Percentiles rank a stretch among this genome's conserved stretches.
Conservation (phyloP, 2,888 invertebrate genomes). For the Oscheius onirici region DNA sequence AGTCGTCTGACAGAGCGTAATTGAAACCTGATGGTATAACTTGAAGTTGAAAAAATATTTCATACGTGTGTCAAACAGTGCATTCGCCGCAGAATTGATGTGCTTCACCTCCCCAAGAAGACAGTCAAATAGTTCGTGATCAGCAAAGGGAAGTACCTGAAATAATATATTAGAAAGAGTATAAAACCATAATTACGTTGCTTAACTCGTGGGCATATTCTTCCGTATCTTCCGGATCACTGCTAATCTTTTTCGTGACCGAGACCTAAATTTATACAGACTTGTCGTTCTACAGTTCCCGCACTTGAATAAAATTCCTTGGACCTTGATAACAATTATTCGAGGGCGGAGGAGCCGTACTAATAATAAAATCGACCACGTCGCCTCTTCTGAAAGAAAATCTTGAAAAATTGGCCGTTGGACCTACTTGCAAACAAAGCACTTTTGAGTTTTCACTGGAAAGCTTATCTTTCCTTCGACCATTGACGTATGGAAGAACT, state of each 20-base stretch:
- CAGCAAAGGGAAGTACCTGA: slow-evolving; percentile 49
- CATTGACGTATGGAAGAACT: slow-evolving; percentile 17
- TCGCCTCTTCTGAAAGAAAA: slow-evolving; percentile 36
- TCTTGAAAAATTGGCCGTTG: not conserved
- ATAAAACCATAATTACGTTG: slow-evolving; percentile 31
- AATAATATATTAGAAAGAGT: slow-evolving; percentile 3
- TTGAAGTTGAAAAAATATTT: too few relatives aligned
- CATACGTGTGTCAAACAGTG: slow-evolving; percentile 43
- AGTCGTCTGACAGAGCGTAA: slow-evolving; percentile 44
- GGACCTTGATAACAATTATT: slow-evolving; percentile 42
- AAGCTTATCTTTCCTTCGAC: slow-evolving; percentile 19
- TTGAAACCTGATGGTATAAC: too few relatives aligned
- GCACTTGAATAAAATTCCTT: slow-evolving; percentile 14
- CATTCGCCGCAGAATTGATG: slow-evolving; percentile 43
- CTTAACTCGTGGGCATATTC: slow-evolving; percentile 49
- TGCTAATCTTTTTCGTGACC: slow-evolving; percentile 44
- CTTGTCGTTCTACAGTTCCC: not conserved
- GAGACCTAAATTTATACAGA: slow-evolving; percentile 29
- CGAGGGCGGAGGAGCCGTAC: slow-evolving; percentile 42
- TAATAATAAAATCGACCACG: slow-evolving; percentile 44
- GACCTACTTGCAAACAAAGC: slow-evolving; percentile 20
- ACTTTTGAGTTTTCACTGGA: not conserved
- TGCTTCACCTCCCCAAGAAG: slow-evolving; percentile 45
- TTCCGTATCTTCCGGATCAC: slow-evolving; percentile 40
- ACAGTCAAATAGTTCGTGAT: slow-evolving; percentile 47